These are phyloP conservation scores for Penaeus indicus DNA, from an alignment of 1,140 invertebrate species.

Conservation along the genomic window DNA sequence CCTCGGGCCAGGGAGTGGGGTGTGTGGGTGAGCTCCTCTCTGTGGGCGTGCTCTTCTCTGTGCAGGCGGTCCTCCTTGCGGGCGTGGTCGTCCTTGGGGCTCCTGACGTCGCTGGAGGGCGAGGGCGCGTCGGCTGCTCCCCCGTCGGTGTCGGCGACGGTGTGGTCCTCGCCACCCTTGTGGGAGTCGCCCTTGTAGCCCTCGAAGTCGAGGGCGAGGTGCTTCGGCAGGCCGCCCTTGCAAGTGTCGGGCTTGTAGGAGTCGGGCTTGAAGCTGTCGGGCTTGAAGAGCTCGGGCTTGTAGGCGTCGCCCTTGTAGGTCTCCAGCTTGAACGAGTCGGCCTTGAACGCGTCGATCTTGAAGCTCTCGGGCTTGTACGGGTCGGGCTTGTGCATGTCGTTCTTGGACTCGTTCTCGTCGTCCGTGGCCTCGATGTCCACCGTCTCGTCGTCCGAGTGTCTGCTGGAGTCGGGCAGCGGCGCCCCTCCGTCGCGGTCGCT, in stretches of 20 bases:
- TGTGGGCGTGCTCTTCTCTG: not conserved
- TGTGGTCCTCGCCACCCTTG: conserved; percentile 29
- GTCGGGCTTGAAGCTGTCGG: conserved; percentile 22
- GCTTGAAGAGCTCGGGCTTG: conserved; percentile 33
- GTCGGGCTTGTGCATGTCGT: not conserved
- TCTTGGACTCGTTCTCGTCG: conserved; percentile 21
- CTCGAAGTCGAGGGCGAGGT: not conserved
- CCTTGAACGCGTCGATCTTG: conserved; percentile 27
- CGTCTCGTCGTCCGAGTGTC: conserved; percentile 53
- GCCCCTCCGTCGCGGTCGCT: conserved; percentile 37
- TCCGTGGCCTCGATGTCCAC: conserved; percentile 55
- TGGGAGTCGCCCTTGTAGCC: conserved; percentile 35
- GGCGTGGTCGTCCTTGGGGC: not conserved
- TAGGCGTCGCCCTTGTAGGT: conserved; percentile 31
- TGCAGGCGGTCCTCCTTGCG: not conserved
- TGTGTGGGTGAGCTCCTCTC: conserved; percentile 39
- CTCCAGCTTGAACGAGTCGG: conserved; percentile 10
- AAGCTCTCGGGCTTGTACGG: conserved; percentile 26
- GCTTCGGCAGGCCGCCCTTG: conserved; percentile 33
- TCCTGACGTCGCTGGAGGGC: not conserved
- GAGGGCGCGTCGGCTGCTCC: not conserved
- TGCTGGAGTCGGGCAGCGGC: conserved; percentile 52
- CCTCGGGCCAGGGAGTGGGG: conserved; percentile 31
- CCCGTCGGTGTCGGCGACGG: conserved; percentile 37
- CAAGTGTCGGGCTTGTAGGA: conserved; percentile 31